Percentiles rank a stretch among this genome's conserved stretches.
Evolutionary conservation across 2,888 invertebrate species (phyloP).

Genomic region (Caenorhabditis zanzibari): DNA sequence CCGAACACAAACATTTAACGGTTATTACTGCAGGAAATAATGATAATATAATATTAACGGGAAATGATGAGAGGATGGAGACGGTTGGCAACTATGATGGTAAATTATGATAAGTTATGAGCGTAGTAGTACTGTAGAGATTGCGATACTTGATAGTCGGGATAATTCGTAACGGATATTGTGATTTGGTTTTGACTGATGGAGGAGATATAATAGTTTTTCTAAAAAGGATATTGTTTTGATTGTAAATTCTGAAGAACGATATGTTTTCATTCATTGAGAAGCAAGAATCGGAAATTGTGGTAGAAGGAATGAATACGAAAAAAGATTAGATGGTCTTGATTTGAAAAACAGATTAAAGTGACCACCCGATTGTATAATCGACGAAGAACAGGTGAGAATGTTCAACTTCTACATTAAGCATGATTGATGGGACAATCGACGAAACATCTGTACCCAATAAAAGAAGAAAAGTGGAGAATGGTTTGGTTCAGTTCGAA

Average conservation of each 20-base stretch:
- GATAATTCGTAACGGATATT: conserved; percentile 59
- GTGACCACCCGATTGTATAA: conserved; percentile 44
- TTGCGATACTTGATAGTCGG: conserved; percentile 51
- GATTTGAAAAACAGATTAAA: conserved; percentile 51
- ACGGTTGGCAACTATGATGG: conserved; percentile 53
- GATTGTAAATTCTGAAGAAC: conserved; percentile 18
- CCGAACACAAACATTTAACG: conserved; percentile 50
- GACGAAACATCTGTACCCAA: conserved; percentile 56
- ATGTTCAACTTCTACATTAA: conserved; percentile 63
- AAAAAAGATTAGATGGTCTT: conserved; percentile 44
- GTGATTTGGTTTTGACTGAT: conserved; percentile 14
- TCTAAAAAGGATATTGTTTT: conserved; percentile 4
- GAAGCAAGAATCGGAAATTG: background rate
- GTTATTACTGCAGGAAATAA: conserved; percentile 59
- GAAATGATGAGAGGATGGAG: background rate
- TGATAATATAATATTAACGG: conserved; percentile 55
- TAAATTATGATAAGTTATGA: conserved; percentile 63
- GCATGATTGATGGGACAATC: conserved; percentile 57
- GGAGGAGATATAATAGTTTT: background rate
- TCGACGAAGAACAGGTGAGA: conserved; percentile 62
- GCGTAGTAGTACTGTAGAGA: conserved; percentile 39
- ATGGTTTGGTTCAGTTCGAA: conserved; percentile 19
- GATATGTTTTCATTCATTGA: conserved; percentile 8
- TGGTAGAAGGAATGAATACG: background rate
- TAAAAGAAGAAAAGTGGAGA: background rate